Base-by-base conservation (phyloP, 2,113 vertebrate genomes). In the Alethe castanea region DNA sequence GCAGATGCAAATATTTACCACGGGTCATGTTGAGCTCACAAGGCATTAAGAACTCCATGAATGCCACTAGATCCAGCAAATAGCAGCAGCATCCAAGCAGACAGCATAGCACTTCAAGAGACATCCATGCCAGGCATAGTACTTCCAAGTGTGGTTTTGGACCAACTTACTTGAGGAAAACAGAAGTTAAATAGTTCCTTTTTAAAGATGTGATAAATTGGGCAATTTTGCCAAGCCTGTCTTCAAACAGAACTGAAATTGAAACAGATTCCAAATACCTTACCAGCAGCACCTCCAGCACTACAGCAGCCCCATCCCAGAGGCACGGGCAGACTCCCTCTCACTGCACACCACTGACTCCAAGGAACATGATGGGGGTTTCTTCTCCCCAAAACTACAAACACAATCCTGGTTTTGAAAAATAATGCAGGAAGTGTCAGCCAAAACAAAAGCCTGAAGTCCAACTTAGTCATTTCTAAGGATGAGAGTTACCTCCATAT, bases 161-260 rank as follows among this genome's bases (percentile, higher is more conserved):
- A 95, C 86, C 81, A 94, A 64, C 83, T 97, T 42, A 72, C 81
- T 91, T 45, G 91, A 92, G 89, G 92, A 92, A 97, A 95, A 95
- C 83, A 94, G 60, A 91, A 97, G 86, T 91, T 76, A 96, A 95
- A 95, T 66, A 88, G 94, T 65, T 94, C 81, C 85, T 91, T 94
- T 95, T 86, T 88, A 92, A 94, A 96, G 82, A 97, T 89, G 93
- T 90, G 90, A 94, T 90, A 93, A 77, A 95, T 80, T 60, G 79
- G 52, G 93, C 64, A 88, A 86, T 73, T 95, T 86, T 96, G 93
- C 93, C 87, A 96, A 94, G 81, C 40, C 74, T 36, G 59, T 47
- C 85, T 94, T 95, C 85, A 86, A 70, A 96, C 81, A 95, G 92
- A 91, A 92, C 47, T 88, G 87, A 95, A 95, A 96, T 91, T 62